Evolutionary conservation across 2,888 invertebrate genomes (phyloP), one percentile per base, ranked within the genome.

Genomic region (Sericinus montela): DNA sequence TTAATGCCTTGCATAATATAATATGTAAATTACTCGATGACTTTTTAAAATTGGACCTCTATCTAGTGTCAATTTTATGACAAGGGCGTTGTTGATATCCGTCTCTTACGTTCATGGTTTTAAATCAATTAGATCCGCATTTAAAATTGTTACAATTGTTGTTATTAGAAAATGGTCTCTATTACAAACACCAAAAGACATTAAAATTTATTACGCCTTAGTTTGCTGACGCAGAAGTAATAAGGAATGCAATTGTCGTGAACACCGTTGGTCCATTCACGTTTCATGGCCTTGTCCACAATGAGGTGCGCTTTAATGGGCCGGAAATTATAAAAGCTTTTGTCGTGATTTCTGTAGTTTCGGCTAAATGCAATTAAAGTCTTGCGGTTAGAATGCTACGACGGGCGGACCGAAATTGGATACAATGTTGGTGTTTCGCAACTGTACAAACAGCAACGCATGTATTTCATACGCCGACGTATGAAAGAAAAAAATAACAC

Each of bases 61-160:
- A 50, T 30, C 35, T 36, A 19, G 29, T 35, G 44, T 44, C 49
- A 44, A 50, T 45, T 45, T 40, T 41, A 30, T 40, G 45, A 50
- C 49, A 71, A 85, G 81, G 85, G 83, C 82, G 75, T 79, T 78
- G 72, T 68, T 80, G 69, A 80, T 71, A 84, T 86, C 82, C 80
- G 80, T 77, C 75, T 77, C 63, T 64, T 56, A 55, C 62, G 59
- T 69, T 70, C 37, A 52, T 51, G 50, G 75, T 71, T 65, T 53
- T 69, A 77, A 65, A 82, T 81, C 81, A 75, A 86, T 86, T 82
- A 63, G 84, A 80, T 80, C 63, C 81, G 84, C 83, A 76, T 79
- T 76, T 79, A 76, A 75, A 75, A 72, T 73, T 76, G 79, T 80
- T 79, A 74, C 58, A 54, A 59, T 54, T 57, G 45, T 71, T 67